Percentiles rank a stretch among this genome's conserved stretches.
Conservation (phyloP, 2,888 invertebrate genomes). For the Nephrotoma appendiculata region DNA sequence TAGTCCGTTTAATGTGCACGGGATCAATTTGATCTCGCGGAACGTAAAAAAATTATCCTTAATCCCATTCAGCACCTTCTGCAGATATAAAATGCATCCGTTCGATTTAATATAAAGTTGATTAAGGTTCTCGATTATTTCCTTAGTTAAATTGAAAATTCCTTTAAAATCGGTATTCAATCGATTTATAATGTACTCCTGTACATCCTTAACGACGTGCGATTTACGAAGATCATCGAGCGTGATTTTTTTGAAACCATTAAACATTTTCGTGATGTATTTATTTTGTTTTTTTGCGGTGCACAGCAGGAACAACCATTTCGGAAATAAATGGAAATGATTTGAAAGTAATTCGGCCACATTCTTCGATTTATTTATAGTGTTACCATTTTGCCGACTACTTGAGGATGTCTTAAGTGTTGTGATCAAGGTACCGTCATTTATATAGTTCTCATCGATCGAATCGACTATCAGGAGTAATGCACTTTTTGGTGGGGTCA, state of each 20-base stretch:
- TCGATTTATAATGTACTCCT: constrained; percentile 83
- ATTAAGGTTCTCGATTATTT: constrained; percentile 89
- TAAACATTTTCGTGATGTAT: constrained; percentile 65
- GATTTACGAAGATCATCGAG: constrained; percentile 80
- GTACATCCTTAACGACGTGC: constrained; percentile 87
- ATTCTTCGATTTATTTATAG: constrained; percentile 39
- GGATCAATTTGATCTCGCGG: constrained; percentile 83
- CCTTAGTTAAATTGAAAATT: constrained; percentile 74
- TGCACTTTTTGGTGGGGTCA: constrained; percentile 74
- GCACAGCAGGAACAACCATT: constrained; percentile 82
- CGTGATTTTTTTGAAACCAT: constrained; percentile 81
- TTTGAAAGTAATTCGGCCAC: constrained; percentile 75
- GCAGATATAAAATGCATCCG: constrained; percentile 76
- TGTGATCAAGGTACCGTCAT: constrained; percentile 38
- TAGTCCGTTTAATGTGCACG: constrained; percentile 86
- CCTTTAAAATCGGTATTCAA: constrained; percentile 80
- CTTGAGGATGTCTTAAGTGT: constrained; percentile 34
- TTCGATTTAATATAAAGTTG: constrained; percentile 93
- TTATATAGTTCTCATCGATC: constrained; percentile 65
- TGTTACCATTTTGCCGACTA: constrained; percentile 28
- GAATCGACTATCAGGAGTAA: constrained; percentile 82
- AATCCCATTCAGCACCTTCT: constrained; percentile 82
- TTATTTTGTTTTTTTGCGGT: constrained; percentile 77
- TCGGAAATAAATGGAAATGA: constrained; percentile 82
- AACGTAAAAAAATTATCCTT: constrained; percentile 86